These are phyloP conservation scores for Brachirus orientalis DNA, from an alignment of 2,113 vertebrate species.

Conservation along the genomic window DNA sequence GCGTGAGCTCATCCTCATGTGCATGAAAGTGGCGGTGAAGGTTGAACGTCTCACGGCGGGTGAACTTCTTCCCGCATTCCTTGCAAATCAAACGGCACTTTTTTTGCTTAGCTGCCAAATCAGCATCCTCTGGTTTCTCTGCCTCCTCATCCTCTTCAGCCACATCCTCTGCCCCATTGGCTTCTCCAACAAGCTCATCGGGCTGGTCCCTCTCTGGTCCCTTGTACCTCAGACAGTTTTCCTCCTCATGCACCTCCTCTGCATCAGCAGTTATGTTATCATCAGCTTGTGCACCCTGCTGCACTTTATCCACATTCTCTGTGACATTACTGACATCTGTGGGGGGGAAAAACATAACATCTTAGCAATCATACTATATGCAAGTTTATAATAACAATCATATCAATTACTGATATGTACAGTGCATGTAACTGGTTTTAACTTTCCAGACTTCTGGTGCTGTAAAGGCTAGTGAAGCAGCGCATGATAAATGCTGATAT, in stretches of 20 bases:
- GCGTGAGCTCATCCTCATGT: conserved; percentile 79
- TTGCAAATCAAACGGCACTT: conserved; percentile 71
- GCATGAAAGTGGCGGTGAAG: conserved; percentile 83
- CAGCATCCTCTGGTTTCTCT: conserved; percentile 7
- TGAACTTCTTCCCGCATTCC: conserved; percentile 81
- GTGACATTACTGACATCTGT: conserved; percentile 28
- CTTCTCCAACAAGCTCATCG: conserved; percentile 11
- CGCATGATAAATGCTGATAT: too few species aligned
- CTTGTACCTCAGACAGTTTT: not conserved
- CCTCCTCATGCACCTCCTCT: conserved; percentile 8
- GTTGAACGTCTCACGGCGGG: conserved; percentile 78
- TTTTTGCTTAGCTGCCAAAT: conserved; percentile 45
- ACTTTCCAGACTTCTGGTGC: too few species aligned
- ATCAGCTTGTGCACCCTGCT: conserved; percentile 19
- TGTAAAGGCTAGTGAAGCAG: too few species aligned
- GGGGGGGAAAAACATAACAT: conserved; percentile 15
- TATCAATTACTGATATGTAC: too few species aligned
- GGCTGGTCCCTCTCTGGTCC: conserved; percentile 1
- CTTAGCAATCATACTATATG: conserved; percentile 8
- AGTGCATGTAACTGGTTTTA: too few species aligned
- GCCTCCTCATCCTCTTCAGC: conserved; percentile 11
- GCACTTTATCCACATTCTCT: conserved; percentile 22
- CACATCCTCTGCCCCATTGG: conserved; percentile 1
- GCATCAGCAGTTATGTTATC: not conserved
- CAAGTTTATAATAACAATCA: not conserved